phyloP scores from a whole-genome alignment of 2,888 invertebrate genomes.

The Rotaria magnacalcarata region DNA sequence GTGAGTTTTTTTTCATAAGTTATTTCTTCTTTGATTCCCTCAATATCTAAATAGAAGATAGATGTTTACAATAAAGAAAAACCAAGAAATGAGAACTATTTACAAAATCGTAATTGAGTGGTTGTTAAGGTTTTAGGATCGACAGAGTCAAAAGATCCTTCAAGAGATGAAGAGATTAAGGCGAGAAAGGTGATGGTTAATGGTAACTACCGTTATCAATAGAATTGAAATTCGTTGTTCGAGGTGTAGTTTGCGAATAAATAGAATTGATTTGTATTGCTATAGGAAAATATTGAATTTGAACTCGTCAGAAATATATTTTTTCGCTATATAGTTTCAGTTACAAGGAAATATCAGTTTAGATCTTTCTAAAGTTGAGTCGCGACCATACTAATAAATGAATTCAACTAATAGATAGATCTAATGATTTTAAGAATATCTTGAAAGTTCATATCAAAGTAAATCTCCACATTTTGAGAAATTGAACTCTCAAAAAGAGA shows the following conservation, averaged over 20 bases:
- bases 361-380: too few relatives aligned
- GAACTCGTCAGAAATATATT: too few relatives aligned
- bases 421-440: too few relatives aligned
- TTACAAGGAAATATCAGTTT: too few relatives aligned
- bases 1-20: not conserved
- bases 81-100: not conserved
- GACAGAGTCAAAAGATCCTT: not conserved
- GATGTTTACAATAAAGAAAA: not conserved
- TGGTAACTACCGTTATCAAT: not conserved
- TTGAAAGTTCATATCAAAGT: too few relatives aligned
- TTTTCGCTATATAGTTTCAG: too few relatives aligned
- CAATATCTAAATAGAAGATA: not conserved
- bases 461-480: too few relatives aligned
- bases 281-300: not conserved
- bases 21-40: slow-evolving; percentile 19
- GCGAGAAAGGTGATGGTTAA: too few relatives aligned
- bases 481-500: too few relatives aligned
- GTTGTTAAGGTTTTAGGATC: slow-evolving; percentile 5
- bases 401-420: too few relatives aligned
- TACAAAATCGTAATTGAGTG: not conserved
- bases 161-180: not conserved
- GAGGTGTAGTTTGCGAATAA: not conserved
- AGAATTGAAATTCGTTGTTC: not conserved
- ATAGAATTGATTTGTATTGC: not conserved
- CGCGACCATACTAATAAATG: too few relatives aligned